A percentile compares a stretch with the other conserved stretches of the same genome.
Conservation (phyloP, 2,888 invertebrate genomes). For the Mantis religiosa region DNA sequence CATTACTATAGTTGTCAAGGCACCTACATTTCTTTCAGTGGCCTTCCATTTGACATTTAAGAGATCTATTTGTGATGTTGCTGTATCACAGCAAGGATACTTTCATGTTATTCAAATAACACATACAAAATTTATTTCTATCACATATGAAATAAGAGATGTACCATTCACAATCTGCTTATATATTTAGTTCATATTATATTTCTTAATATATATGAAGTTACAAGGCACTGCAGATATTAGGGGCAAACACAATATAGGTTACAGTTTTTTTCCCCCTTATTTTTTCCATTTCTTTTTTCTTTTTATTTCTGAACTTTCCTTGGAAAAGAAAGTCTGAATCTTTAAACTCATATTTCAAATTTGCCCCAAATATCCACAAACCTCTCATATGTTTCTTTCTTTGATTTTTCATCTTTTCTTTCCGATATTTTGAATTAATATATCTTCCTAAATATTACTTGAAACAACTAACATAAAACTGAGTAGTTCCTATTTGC, state of each 20-base stretch:
- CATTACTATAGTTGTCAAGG: not conserved
- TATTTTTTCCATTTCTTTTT: not conserved
- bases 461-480: not conserved
- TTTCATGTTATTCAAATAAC: not conserved
- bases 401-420: too few species aligned
- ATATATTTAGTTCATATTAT: not conserved
- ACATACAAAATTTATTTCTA: not conserved
- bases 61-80: not conserved
- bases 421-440: too few species aligned
- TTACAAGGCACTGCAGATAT: not conserved
- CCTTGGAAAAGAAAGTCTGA: not conserved
- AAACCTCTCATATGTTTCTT: too few species aligned
- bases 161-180: not conserved
- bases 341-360: too few species aligned
- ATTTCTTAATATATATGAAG: not conserved
- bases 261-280: not conserved
- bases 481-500: not conserved
- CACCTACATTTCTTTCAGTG: slow-evolving; percentile 9
- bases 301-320: not conserved
- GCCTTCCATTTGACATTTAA: not conserved
- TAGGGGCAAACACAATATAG: too few species aligned
- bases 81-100: not conserved
- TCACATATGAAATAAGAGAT: not conserved
- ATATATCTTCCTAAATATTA: not conserved
- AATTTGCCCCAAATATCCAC: too few species aligned